phyloP scores from a whole-genome alignment of 2,797 vertebrate species.

The Adrianichthys oophorus region DNA sequence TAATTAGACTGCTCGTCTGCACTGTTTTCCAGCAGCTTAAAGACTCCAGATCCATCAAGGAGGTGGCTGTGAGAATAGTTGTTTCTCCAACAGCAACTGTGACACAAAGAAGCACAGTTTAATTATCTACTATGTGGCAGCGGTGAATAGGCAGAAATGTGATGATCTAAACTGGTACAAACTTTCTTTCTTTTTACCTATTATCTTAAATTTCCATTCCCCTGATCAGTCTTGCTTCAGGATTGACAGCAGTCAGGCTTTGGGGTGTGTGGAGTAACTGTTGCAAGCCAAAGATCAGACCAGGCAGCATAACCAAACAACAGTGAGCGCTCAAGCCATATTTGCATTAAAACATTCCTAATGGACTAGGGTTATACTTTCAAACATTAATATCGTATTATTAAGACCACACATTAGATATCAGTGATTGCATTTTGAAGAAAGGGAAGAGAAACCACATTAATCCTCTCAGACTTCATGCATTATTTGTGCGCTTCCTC shows the following conservation, averaged over 20 bases:
- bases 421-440: not conserved
- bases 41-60: slow-evolving; percentile 39
- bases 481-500: not conserved
- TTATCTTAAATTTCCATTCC: too few species aligned
- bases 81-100: slow-evolving; percentile 25
- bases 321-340: too few species aligned
- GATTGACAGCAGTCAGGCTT: too few species aligned
- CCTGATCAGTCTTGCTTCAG: too few species aligned
- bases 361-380: too few species aligned
- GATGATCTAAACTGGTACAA: too few species aligned
- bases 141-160: not conserved
- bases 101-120: slow-evolving; percentile 13
- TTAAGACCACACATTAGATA: not conserved
- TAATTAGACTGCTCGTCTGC: slow-evolving; percentile 54
- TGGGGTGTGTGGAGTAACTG: too few species aligned
- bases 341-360: too few species aligned
- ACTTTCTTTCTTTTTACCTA: not conserved
- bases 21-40: slow-evolving; percentile 45
- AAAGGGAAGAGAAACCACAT: not conserved
- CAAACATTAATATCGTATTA: too few species aligned
- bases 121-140: slow-evolving; percentile 18
- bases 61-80: slow-evolving; percentile 40
- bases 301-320: too few species aligned
- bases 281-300: too few species aligned
- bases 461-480: not conserved